Percentiles rank a stretch among this genome's conserved stretches.
phyloP scores from a whole-genome alignment of 2,113 vertebrate genomes.

The Colossoma macropomum region DNA sequence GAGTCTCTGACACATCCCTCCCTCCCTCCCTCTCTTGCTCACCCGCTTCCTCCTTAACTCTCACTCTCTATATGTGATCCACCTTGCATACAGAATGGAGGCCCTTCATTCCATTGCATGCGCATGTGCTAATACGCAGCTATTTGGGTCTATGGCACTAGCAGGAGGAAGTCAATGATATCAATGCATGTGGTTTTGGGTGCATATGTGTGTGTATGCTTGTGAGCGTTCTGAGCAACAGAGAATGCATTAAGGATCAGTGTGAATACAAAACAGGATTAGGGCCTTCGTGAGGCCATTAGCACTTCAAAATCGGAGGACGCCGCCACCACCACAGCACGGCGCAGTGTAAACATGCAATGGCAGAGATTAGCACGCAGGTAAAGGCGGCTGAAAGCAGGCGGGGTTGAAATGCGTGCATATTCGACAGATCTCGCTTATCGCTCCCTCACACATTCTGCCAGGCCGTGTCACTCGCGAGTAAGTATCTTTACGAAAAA shows the following conservation, averaged over 20 bases:
- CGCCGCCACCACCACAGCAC: not conserved
- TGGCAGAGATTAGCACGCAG: constrained; percentile 34
- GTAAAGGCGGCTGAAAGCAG: constrained; percentile 6
- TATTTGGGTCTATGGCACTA: not conserved
- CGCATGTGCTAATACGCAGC: not conserved
- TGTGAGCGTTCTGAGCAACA: constrained; percentile 10
- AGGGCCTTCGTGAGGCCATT: constrained; percentile 50
- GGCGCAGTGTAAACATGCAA: constrained; percentile 42
- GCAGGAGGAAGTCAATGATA: not conserved
- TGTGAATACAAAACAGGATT: constrained; percentile 45
- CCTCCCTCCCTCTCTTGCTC: not conserved
- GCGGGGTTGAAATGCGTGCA: not conserved
- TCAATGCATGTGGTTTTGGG: not conserved
- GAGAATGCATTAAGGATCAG: constrained; percentile 50
- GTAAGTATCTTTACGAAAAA: not conserved
- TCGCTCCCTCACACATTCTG: constrained; percentile 26
- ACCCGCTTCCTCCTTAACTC: not conserved
- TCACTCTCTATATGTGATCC: constrained; percentile 3
- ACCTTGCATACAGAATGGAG: constrained; percentile 8
- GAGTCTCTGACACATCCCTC: constrained; percentile 37
- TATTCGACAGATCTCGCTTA: constrained; percentile 27
- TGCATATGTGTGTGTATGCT: constrained; percentile 1
- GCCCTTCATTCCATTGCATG: not conserved
- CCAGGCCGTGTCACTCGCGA: not conserved
- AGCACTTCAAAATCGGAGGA: constrained; percentile 54